Evolutionary conservation across 92 coral and sea anemone genomes (phyloP).

Genomic region (Porites lobata): DNA sequence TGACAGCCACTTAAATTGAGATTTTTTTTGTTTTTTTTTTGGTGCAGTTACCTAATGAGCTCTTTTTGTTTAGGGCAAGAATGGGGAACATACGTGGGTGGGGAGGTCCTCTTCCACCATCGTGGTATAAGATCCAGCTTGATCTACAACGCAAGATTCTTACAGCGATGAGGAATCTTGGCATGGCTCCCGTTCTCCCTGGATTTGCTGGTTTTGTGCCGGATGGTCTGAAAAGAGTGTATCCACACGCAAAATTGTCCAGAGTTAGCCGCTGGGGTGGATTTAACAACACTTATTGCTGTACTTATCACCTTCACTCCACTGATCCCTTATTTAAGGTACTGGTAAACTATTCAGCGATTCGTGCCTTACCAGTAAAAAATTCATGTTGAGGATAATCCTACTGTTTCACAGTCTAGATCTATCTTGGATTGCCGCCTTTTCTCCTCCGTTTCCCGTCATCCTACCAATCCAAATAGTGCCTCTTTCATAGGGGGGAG

Average conservation of each 20-base stretch:
- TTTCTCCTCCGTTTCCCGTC: too few species aligned
- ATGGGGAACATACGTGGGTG: slow-evolving; percentile 72
- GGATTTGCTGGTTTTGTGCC: slow-evolving; percentile 71
- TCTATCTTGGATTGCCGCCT: too few species aligned
- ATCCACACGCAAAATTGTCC: slow-evolving; percentile 59
- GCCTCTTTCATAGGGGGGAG: too few species aligned
- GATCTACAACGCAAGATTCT: slow-evolving; percentile 62
- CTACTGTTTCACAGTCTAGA: too few species aligned
- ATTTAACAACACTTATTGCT: slow-evolving; percentile 33
- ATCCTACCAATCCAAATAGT: too few species aligned
- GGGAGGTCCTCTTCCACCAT: slow-evolving; percentile 66
- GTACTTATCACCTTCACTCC: too few species aligned
- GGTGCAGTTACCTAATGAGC: not conserved
- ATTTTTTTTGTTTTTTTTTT: too few species aligned
- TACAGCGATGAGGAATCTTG: slow-evolving; percentile 57
- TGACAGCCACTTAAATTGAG: too few species aligned
- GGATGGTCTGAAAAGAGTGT: slow-evolving; percentile 45
- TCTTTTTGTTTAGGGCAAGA: slow-evolving; percentile 42
- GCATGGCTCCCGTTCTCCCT: slow-evolving; percentile 70
- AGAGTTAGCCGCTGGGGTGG: slow-evolving; percentile 48
- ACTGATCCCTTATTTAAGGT: too few species aligned
- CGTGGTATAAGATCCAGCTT: slow-evolving; percentile 59
- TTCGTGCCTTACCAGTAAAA: too few species aligned
- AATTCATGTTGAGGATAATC: too few species aligned
- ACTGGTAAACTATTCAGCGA: too few species aligned